Base-by-base conservation (phyloP, 2,888 invertebrate genomes). In the Sipunculus nudus region DNA sequence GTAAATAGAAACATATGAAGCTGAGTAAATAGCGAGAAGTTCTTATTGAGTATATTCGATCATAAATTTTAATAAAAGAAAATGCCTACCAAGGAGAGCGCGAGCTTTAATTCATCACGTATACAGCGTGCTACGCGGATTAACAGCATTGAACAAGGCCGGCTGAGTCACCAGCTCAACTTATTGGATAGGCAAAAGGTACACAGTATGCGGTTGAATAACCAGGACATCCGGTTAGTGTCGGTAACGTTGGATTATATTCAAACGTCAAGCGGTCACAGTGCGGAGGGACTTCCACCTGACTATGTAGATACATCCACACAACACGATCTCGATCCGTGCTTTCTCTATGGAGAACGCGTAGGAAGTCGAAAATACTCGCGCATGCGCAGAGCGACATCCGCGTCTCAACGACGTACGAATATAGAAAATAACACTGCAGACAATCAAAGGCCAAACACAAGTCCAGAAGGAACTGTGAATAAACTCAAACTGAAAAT, bases 341-440 rank as follows among this genome's bases (percentile, higher is more conserved):
- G 70, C 55, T 78, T 78, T 49, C 53, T 79, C 62, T 80, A 80
- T 50, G 80, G 80, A 2, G 78, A 78, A 54, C 61, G 80, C 25
- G 72, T 77, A 3, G 67, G 72, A n/a, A 77, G 75, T 53, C 63
- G 78, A 6, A 75, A 75, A 49, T 69, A 63, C 38, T 68, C 75
- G 39, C 59, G 75, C 25, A 65, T 70, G 39, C 59, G 67, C 19
- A 60, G 76, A 2, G 71, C 76, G 19, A 10, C 16, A 25, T 29
- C 40, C 21, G 13, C 8, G 23, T n/a, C n/a, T n/a, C n/a, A n/a
- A n/a, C n/a, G n/a, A n/a, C n/a, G n/a, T n/a, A n/a, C n/a, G n/a
- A n/a, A n/a, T n/a, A n/a, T n/a, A n/a, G n/a, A n/a, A n/a, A n/a
- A n/a, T n/a, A n/a, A n/a, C n/a, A n/a, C n/a, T n/a, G n/a, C n/a